Base-by-base conservation (phyloP, 1,140 invertebrate genomes). In the Caerostris extrusa region DNA sequence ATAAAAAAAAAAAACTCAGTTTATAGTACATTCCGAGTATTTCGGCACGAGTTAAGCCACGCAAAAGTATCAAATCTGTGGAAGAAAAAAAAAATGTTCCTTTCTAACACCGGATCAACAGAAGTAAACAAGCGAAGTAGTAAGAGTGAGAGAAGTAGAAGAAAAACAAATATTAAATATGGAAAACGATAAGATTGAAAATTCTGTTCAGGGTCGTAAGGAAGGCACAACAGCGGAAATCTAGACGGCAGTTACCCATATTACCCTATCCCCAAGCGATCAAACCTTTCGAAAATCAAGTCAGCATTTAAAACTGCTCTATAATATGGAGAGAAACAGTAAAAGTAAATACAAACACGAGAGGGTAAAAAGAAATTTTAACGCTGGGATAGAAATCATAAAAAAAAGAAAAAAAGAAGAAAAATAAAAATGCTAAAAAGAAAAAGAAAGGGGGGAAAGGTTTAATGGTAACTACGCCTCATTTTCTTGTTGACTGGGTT, bases 321-420 rank as follows among this genome's bases (percentile, higher is more conserved):
- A 64, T 71, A 93, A 56, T 82, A 85, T n/a, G 71, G 58, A n/a
- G 17, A 57, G 50, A 57, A n/a, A 67, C 60, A 88, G 34, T 61
- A 88, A 93, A n/a, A 93, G 86, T n/a, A 93, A 93, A 93, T 61
- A 93, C 92, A 89, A 89, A 81, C 85, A 93, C 83, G 64, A 34
- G 57, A 60, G 58, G 58, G 17, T 14, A 34, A 50, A 34, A 88
- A 93, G 64, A 93, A 86, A n/a, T 88, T 77, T 93, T 88, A 93
- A 93, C 83, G 55, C 61, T 67, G 50, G 19, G 34, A 14, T 19
- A 71, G 69, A 82, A 88, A 93, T 89, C 92, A 71, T 93, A 93
- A 93, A 93, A 93, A 88, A 91, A 61, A 34, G 7, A 71, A 14
- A 58, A 10, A 34, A 6, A 55, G 7, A n/a, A 17, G 12, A n/a